Evolutionary conservation across 2,888 invertebrate species (phyloP).

Genomic region (Pollenia griseotomentosa): DNA sequence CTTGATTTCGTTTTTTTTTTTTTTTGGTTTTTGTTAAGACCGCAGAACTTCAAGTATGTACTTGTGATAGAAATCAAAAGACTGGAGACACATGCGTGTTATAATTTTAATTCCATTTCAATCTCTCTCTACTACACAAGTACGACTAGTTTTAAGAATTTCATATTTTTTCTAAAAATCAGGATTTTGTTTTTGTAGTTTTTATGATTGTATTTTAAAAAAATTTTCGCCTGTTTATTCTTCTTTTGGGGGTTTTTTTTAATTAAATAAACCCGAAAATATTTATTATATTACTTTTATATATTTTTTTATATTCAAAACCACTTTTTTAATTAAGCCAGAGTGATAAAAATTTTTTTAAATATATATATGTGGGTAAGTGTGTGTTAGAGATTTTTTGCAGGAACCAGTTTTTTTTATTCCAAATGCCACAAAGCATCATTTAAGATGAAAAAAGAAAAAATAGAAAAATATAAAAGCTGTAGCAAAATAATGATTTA

Average conservation of each 20-base stretch:
- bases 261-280: slow-evolving; percentile 16
- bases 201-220: background rate
- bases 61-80: background rate
- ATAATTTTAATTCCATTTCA: slow-evolving; percentile 18
- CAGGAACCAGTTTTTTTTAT: slow-evolving; percentile 14
- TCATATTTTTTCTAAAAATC: background rate
- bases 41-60: background rate
- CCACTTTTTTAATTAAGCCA: slow-evolving; percentile 16
- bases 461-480: background rate
- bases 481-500: slow-evolving; percentile 6
- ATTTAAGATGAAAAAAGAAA: background rate
- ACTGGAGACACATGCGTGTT: background rate
- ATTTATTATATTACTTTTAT: background rate
- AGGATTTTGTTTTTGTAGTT: background rate
- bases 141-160: background rate
- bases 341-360: background rate
- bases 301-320: slow-evolving; percentile 20
- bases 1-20: background rate
- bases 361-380: background rate
- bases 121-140: background rate
- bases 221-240: slow-evolving; percentile 34
- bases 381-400: background rate
- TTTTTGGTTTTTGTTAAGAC: background rate
- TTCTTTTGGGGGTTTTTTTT: background rate
- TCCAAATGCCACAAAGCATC: slow-evolving; percentile 36